Percentiles rank a stretch among this genome's conserved stretches.
Evolutionary conservation across 2,113 vertebrate species (phyloP).

Genomic region (Baryphthengus martii): DNA sequence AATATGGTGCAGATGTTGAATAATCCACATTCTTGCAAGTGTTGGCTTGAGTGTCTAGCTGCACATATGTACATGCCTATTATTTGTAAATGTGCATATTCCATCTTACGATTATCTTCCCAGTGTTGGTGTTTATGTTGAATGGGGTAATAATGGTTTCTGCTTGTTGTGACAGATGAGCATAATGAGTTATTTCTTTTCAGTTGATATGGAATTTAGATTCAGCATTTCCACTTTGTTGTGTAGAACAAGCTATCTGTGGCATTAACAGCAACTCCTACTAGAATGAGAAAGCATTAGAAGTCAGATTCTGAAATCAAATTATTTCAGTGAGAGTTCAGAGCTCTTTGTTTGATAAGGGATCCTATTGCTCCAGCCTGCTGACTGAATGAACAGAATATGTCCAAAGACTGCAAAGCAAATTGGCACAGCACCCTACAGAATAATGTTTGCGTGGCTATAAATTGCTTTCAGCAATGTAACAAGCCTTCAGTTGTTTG

Average conservation of each 20-base stretch:
- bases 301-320: background rate
- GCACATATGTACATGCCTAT: background rate
- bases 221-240: background rate
- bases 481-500: background rate
- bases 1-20: background rate
- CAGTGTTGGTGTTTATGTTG: background rate
- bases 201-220: background rate
- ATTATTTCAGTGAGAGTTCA: background rate
- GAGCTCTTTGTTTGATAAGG: background rate
- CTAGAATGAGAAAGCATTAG: background rate
- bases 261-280: background rate
- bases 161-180: background rate
- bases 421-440: background rate
- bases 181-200: background rate
- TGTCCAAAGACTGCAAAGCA: background rate
- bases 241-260: background rate
- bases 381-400: background rate
- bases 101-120: background rate
- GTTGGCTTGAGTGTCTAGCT: background rate
- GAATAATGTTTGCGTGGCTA: background rate
- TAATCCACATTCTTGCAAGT: background rate
- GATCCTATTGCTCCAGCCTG: background rate
- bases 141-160: background rate
- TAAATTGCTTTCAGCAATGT: rapidly evolving
- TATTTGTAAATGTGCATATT: background rate